Conservation (phyloP, 35 echinoderm and acorn worm genomes). For the Anneissia japonica region DNA sequence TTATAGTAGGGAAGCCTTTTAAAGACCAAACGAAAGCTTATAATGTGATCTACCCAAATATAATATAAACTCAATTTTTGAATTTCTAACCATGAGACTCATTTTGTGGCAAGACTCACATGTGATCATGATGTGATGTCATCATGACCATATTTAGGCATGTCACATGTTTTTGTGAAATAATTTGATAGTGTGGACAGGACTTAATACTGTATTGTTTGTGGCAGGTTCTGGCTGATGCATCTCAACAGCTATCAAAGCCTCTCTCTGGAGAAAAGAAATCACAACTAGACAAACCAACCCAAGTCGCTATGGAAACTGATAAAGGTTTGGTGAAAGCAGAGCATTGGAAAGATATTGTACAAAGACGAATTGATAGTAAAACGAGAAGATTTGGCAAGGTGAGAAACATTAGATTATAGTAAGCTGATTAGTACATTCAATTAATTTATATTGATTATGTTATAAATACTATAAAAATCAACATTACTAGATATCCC, state of each 20-base stretch:
- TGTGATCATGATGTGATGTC: background rate
- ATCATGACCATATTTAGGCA: no score
- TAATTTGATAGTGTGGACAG: background rate
- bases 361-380: constrained; percentile 84
- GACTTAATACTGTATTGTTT: background rate
- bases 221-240: constrained; percentile 63
- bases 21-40: no score
- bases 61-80: background rate
- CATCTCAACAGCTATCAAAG: constrained; percentile 73
- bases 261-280: constrained; percentile 5
- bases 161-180: no score
- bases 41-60: no score
- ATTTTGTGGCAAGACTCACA: background rate
- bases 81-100: background rate
- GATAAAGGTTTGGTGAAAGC: constrained; percentile 15
- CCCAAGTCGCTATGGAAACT: background rate
- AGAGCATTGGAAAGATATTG: constrained; percentile 84
- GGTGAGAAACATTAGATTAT: no score
- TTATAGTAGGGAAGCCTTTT: no score
- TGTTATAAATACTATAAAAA: no score
- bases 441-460: no score
- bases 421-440: no score
- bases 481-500: no score
- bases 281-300: background rate
- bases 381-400: constrained; percentile 81